Conservation (phyloP, 2,113 vertebrate species). For the Cyanoramphus novaezelandiae region DNA sequence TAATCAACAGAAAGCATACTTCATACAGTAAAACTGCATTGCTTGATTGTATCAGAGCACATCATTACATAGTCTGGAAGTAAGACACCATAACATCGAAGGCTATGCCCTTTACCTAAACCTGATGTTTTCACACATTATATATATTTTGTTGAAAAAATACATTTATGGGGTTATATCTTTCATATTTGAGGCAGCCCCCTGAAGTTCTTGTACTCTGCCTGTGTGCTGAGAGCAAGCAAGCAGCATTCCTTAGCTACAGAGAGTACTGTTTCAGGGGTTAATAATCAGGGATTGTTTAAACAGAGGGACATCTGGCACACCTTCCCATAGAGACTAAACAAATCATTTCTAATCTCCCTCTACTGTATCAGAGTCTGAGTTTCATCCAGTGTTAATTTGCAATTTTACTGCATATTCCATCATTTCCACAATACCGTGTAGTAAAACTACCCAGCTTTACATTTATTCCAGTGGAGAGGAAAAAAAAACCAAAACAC, state of each 20-base stretch:
- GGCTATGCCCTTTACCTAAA: neutral
- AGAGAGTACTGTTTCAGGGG: neutral
- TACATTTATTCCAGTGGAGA: neutral
- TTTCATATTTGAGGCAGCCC: neutral
- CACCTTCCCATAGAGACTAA: slow-evolving; percentile 29
- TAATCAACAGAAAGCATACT: neutral
- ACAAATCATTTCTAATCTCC: slow-evolving; percentile 57
- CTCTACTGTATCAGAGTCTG: slow-evolving; percentile 29
- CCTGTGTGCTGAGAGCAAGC: neutral
- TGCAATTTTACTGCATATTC: slow-evolving; percentile 17
- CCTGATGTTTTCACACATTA: fast-evolving
- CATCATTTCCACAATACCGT: neutral
- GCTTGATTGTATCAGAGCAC: neutral
- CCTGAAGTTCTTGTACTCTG: neutral
- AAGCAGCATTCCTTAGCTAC: neutral
- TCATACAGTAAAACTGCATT: neutral
- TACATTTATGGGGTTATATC: neutral
- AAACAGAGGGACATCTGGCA: slow-evolving; percentile 62
- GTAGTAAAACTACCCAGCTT: neutral
- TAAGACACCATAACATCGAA: neutral
- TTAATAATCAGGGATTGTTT: neutral
- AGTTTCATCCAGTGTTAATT: slow-evolving; percentile 45
- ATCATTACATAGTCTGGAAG: neutral
- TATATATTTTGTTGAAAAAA: neutral
- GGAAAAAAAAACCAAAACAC: neutral